These are phyloP conservation scores for Apostichopus parvimensis DNA, from an alignment of 35 echinoderm and acorn worm species.

Conservation along the genomic window DNA sequence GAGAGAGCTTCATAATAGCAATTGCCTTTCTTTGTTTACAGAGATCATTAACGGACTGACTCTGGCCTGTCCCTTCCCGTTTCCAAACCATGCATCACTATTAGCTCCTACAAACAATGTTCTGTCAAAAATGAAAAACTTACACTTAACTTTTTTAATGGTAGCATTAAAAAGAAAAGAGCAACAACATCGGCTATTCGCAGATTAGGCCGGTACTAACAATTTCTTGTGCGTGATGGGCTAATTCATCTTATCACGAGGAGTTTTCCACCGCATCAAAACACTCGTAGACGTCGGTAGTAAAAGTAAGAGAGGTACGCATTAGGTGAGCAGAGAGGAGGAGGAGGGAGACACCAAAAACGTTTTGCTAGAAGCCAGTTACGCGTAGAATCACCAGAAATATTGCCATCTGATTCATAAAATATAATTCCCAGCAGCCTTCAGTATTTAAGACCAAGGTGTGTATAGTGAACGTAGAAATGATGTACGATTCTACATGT, in stretches of 20 bases:
- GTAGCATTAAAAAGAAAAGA: neutral
- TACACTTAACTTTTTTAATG: neutral
- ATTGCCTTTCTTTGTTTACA: constrained; percentile 27
- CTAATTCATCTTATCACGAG: constrained; percentile 2
- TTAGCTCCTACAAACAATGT: constrained; percentile 2
- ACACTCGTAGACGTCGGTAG: neutral
- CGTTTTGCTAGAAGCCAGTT: neutral
- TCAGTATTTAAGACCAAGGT: too few species aligned
- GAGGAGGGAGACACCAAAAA: neutral
- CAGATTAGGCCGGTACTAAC: neutral
- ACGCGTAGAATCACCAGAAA: too few species aligned
- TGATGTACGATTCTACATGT: too few species aligned
- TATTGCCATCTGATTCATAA: too few species aligned
- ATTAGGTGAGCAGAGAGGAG: too few species aligned
- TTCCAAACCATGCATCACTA: neutral
- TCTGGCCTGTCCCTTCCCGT: neutral
- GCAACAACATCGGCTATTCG: neutral
- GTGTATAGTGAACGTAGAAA: too few species aligned
- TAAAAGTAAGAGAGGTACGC: neutral
- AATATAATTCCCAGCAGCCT: too few species aligned
- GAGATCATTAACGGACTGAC: constrained; percentile 6
- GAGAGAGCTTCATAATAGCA: neutral
- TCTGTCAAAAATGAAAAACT: neutral
- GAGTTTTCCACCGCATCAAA: constrained; percentile 16
- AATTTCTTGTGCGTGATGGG: neutral